phyloP scores from a whole-genome alignment of 1,140 invertebrate genomes.

The Sarcophaga peregrina region DNA sequence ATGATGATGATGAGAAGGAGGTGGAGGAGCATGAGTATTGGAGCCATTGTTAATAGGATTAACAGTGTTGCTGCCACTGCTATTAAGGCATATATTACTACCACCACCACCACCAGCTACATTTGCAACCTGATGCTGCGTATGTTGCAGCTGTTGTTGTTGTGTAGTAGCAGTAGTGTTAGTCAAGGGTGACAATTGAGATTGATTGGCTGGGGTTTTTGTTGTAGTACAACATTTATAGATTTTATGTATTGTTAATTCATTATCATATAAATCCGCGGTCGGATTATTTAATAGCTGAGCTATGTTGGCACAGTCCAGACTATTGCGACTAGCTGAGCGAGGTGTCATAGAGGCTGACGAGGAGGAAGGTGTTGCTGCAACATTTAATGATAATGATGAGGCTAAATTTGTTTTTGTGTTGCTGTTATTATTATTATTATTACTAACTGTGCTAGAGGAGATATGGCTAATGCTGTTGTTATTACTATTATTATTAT shows the following conservation, averaged over 20 bases:
- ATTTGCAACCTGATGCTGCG: not conserved
- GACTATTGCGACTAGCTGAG: slow-evolving; percentile 40
- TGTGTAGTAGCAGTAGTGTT: not conserved
- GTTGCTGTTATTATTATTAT: not conserved
- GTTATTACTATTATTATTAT: not conserved
- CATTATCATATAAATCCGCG: not conserved
- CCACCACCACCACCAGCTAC: not conserved
- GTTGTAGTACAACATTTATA: slow-evolving; percentile 18
- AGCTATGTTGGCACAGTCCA: slow-evolving; percentile 10
- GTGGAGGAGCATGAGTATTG: not conserved
- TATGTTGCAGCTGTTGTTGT: not conserved
- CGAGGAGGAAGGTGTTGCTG: slow-evolving; percentile 47
- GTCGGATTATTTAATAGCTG: not conserved
- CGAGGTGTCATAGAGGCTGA: slow-evolving; percentile 12
- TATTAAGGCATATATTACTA: not conserved
- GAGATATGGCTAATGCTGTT: not conserved
- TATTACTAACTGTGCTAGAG: not conserved
- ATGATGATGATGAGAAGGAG: slow-evolving; percentile 45
- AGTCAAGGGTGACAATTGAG: slow-evolving; percentile 8
- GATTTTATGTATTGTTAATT: slow-evolving; percentile 27
- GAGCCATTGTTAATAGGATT: no score
- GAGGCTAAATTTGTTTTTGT: not conserved
- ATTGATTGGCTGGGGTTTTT: no score
- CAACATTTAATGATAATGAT: slow-evolving; percentile 42
- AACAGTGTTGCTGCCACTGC: not conserved